Evolutionary conservation across 2,888 invertebrate genomes (phyloP).

Genomic region (Acanthoscelides obtectus): DNA sequence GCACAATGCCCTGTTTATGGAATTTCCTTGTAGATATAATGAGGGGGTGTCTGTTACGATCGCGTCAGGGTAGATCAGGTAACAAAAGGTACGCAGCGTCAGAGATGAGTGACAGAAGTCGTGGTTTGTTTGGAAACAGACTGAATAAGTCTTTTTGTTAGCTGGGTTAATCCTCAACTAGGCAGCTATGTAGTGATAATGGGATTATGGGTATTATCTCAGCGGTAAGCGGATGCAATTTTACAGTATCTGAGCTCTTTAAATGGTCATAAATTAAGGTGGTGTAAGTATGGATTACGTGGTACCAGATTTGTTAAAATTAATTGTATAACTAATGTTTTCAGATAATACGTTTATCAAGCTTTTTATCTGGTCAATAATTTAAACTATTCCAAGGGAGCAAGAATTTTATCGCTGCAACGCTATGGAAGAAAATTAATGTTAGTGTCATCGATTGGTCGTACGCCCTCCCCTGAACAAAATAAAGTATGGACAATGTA

Average conservation of each 20-base stretch:
- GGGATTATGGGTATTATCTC: background rate
- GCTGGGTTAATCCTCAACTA: background rate
- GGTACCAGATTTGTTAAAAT: too few relatives aligned
- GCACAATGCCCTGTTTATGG: slow-evolving; percentile 3
- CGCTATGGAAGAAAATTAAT: too few relatives aligned
- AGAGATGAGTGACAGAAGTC: slow-evolving; percentile 1
- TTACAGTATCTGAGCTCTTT: background rate
- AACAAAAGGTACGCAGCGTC: background rate
- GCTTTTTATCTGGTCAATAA: too few relatives aligned
- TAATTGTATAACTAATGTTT: too few relatives aligned
- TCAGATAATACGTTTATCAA: too few relatives aligned
- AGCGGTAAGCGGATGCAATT: background rate
- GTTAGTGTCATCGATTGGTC: too few relatives aligned
- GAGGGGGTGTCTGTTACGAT: background rate
- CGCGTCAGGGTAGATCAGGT: background rate
- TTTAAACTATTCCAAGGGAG: too few relatives aligned
- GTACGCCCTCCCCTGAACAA: too few relatives aligned
- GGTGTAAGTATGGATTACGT: background rate
- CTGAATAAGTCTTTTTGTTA: background rate
- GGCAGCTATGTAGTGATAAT: background rate
- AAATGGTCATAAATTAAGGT: background rate
- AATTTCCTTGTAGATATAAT: slow-evolving; percentile 3
- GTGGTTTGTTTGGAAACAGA: background rate
- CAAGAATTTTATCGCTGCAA: too few relatives aligned
- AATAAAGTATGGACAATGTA: too few relatives aligned